Evolutionary conservation across 2,113 vertebrate genomes (phyloP), one percentile per base, ranked within the genome.

Genomic region (Gila orcuttii): DNA sequence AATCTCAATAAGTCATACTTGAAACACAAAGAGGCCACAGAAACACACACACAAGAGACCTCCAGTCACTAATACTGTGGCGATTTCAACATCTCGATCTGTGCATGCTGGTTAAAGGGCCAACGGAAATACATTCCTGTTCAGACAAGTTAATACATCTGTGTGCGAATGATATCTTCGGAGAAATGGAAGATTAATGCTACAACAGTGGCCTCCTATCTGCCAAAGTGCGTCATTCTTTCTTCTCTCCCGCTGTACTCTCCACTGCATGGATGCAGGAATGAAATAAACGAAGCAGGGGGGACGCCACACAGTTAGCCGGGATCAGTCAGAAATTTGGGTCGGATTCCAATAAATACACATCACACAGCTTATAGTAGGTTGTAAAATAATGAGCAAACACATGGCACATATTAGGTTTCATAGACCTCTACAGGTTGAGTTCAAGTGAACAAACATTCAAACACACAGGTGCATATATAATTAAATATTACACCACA

Each of bases 171-270:
- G 59, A 57, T 83, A 73, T 82, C 25, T 47, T 77, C 23, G 11
- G 71, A 82, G 79, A 76, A 82, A 82, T 57, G 31, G 74, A 83
- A 86, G 85, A 86, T 83, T 86, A 82, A 82, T 47, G 50, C 64
- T 79, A 52, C 55, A 86, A 86, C 79, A 82, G 74, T 73, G 74
- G 71, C 71, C 73, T 83, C 79, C 73, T 68, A 68, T 75, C 71
- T 77, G 71, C 79, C 79, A 73, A 86, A 82, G 85, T 86, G 85
- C 85, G 85, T 86, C 85, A 86, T 69, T 17, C 45, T 52, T 55
- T 55, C 80, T 82, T 52, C 80, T 82, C 80, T 82, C 80, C 79
- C 12, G 45, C 78, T 81, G 85, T 15, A 86, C 36, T 79, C 76
- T 52, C 76, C 50, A 45, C 76, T 79, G 84, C 84, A 79, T 64